Conservation (phyloP, 2,888 invertebrate genomes). For the Cheilosia impressa region DNA sequence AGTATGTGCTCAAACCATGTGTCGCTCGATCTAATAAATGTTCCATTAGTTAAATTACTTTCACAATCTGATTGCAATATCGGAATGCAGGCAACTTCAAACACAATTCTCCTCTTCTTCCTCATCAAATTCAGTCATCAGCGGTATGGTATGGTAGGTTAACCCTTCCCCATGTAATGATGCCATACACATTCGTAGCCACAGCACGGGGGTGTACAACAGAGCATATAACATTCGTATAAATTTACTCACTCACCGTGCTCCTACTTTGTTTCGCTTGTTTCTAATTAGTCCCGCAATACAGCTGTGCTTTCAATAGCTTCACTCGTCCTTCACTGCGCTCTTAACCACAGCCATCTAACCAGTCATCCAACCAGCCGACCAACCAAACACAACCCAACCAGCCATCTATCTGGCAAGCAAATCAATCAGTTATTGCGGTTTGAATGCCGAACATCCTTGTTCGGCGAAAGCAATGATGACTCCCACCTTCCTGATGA, state of each 20-base stretch:
- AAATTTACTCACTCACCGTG: conserved; percentile 65
- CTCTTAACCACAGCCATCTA: conserved; percentile 50
- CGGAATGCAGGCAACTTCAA: conserved; percentile 30
- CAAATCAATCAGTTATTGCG: conserved; percentile 76
- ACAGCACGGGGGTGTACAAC: too few species aligned
- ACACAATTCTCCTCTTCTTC: neutral
- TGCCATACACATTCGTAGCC: neutral
- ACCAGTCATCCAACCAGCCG: conserved; percentile 42
- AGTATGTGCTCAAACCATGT: conserved; percentile 12
- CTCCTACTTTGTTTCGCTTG: conserved; percentile 57
- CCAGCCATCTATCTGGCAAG: conserved; percentile 31
- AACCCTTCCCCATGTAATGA: neutral
- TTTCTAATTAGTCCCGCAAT: conserved; percentile 65
- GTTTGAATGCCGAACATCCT: conserved; percentile 43
- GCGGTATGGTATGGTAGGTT: neutral
- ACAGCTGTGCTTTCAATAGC: conserved; percentile 33
- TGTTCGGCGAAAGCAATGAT: conserved; percentile 30
- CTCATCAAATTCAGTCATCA: neutral
- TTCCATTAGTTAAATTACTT: conserved; percentile 69
- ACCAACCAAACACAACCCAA: conserved; percentile 29
- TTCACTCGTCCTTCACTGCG: neutral
- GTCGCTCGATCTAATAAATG: conserved; percentile 54
- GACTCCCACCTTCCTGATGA: conserved; percentile 32
- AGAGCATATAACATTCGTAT: conserved; percentile 32
- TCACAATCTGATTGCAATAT: conserved; percentile 50